Evolutionary conservation across 2,888 invertebrate genomes (phyloP).

Genomic region (Drosophila niveifrons): DNA sequence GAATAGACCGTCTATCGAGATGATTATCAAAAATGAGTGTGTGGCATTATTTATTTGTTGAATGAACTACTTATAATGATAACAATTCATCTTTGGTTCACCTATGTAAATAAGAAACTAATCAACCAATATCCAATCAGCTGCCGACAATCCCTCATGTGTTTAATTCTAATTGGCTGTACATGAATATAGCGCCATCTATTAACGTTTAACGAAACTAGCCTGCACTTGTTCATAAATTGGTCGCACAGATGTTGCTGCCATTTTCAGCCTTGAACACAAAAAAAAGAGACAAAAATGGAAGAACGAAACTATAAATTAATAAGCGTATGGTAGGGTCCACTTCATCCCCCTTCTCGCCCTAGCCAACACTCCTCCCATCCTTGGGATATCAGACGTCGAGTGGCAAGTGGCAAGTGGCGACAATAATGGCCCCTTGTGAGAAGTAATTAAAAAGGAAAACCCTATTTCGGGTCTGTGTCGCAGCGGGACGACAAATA

Average conservation of each 20-base stretch:
- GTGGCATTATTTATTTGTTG: too few species aligned
- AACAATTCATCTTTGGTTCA: too few species aligned
- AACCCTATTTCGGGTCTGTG: constrained; percentile 35
- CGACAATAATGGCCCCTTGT: constrained; percentile 52
- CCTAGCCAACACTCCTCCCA: neutral
- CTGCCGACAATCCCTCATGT: neutral
- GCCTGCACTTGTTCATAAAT: constrained; percentile 19
- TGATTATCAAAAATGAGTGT: too few species aligned
- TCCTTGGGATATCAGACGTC: neutral
- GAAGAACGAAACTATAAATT: constrained; percentile 40
- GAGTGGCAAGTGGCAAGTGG: neutral
- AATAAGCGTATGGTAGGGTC: constrained; percentile 24
- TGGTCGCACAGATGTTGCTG: constrained; percentile 37
- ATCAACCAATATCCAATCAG: neutral
- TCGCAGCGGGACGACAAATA: constrained; percentile 63
- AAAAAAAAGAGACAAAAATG: constrained; percentile 13
- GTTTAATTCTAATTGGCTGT: constrained; percentile 12
- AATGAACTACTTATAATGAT: too few species aligned
- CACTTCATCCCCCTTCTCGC: neutral
- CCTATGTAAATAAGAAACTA: neutral
- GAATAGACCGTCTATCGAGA: too few species aligned
- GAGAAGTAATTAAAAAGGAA: constrained; percentile 69
- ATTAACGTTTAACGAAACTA: neutral
- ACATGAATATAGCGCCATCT: constrained; percentile 28
- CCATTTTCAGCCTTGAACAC: constrained; percentile 20